Percentiles rank a stretch among this genome's conserved stretches.
These are phyloP conservation scores for Plagodis dolabraria DNA, from an alignment of 2,888 invertebrate genomes.

Conservation along the genomic window DNA sequence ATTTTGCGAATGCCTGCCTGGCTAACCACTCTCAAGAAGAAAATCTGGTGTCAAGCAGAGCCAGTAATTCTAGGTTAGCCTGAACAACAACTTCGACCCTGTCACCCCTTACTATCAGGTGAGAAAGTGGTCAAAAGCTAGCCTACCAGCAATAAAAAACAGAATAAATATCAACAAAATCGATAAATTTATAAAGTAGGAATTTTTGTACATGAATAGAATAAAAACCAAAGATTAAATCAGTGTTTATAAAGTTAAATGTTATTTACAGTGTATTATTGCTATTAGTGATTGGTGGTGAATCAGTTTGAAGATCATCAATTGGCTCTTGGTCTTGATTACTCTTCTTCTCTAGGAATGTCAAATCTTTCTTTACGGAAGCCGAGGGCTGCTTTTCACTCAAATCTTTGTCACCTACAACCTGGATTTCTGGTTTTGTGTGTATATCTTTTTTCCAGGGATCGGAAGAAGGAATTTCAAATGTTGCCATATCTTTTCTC, in stretches of 20 bases:
- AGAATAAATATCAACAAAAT: too few relatives aligned
- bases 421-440: conserved; percentile 53
- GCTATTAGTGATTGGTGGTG: conserved; percentile 18
- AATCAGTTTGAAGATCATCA: conserved; percentile 39
- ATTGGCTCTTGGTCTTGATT: conserved; percentile 30
- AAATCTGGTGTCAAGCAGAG: too few relatives aligned
- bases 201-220: neutral
- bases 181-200: too few relatives aligned
- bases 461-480: conserved; percentile 30
- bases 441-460: conserved; percentile 23
- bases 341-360: conserved; percentile 43
- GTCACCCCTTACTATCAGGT: too few relatives aligned
- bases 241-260: conserved; percentile 21
- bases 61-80: too few relatives aligned
- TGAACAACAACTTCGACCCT: too few relatives aligned
- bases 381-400: conserved; percentile 51
- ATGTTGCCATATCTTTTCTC: conserved; percentile 48
- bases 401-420: conserved; percentile 59
- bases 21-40: too few relatives aligned
- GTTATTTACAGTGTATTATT: conserved; percentile 46
- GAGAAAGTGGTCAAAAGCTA: too few relatives aligned
- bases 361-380: conserved; percentile 62
- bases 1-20: too few relatives aligned
- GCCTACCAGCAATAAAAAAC: too few relatives aligned
- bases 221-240: conserved; percentile 3